Conservation (phyloP, 2,113 vertebrate species). For the Brachionichthys hirsutus region DNA sequence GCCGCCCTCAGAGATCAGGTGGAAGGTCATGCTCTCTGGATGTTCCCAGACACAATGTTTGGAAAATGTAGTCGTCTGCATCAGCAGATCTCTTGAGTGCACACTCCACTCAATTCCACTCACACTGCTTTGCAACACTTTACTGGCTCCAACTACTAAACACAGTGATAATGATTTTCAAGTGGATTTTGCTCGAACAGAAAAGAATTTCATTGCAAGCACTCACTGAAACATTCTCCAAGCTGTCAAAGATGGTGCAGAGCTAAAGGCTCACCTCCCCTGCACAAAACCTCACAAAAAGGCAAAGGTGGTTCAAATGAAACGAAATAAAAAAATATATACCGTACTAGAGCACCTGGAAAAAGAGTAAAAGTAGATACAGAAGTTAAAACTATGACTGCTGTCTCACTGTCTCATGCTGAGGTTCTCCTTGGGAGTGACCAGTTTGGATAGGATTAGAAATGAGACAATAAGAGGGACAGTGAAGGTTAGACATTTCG, state of each 20-base stretch:
- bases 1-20: too few relatives aligned
- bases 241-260: constrained; percentile 34
- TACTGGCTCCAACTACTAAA: constrained; percentile 19
- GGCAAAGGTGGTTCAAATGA: constrained; percentile 3
- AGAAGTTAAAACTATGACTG: constrained; percentile 20
- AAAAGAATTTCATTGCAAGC: constrained; percentile 59
- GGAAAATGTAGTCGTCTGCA: too few relatives aligned
- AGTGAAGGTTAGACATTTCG: too few relatives aligned
- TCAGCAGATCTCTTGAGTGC: too few relatives aligned
- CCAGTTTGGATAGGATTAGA: too few relatives aligned
- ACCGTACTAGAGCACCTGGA: not conserved
- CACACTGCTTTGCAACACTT: constrained; percentile 11
- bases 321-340: not conserved
- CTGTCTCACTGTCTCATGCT: too few relatives aligned
- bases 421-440: too few relatives aligned
- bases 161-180: constrained; percentile 37
- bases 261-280: constrained; percentile 57
- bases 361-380: not conserved
- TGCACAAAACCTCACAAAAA: constrained; percentile 21
- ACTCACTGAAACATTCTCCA: constrained; percentile 27
- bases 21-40: too few relatives aligned
- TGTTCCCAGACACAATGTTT: too few relatives aligned
- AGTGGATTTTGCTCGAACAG: constrained; percentile 45
- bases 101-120: too few relatives aligned
- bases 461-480: too few relatives aligned